Conservation (phyloP, 2,113 vertebrate genomes). For the Scomber colias region DNA sequence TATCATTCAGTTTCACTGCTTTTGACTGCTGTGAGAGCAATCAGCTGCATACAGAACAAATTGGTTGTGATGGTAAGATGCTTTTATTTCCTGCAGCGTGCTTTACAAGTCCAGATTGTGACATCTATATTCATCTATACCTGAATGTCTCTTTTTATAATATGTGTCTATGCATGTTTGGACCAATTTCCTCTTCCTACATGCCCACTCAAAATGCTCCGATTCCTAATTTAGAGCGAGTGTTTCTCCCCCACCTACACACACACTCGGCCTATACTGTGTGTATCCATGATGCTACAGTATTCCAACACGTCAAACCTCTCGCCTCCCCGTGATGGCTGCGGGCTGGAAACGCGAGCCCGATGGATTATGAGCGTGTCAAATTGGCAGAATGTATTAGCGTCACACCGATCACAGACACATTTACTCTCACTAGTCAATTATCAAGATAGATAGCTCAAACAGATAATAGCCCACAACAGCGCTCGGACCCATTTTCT, state of each 20-base stretch:
- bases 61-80: conserved; percentile 39
- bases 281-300: conserved; percentile 29
- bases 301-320: conserved; percentile 44
- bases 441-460: conserved; percentile 69
- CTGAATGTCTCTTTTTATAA: background rate
- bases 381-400: conserved; percentile 71
- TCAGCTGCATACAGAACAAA: conserved; percentile 48
- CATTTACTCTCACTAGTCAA: conserved; percentile 64
- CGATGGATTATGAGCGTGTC: conserved; percentile 54
- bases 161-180: conserved; percentile 28
- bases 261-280: conserved; percentile 34
- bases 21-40: conserved; percentile 25
- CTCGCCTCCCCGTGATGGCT: conserved; percentile 41
- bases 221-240: conserved; percentile 64
- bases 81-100: conserved; percentile 27
- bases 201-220: conserved; percentile 57
- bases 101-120: conserved; percentile 17
- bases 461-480: conserved; percentile 55
- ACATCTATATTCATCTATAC: conserved; percentile 35
- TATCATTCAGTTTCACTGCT: conserved; percentile 16
- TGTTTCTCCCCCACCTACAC: conserved; percentile 52
- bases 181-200: conserved; percentile 47
- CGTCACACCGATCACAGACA: conserved; percentile 54
- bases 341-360: conserved; percentile 37
- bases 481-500: conserved; percentile 60